A percentile compares a stretch with the other conserved stretches of the same genome.
These are phyloP conservation scores for Corapipo altera DNA, from an alignment of 2,113 vertebrate species.

Conservation along the genomic window DNA sequence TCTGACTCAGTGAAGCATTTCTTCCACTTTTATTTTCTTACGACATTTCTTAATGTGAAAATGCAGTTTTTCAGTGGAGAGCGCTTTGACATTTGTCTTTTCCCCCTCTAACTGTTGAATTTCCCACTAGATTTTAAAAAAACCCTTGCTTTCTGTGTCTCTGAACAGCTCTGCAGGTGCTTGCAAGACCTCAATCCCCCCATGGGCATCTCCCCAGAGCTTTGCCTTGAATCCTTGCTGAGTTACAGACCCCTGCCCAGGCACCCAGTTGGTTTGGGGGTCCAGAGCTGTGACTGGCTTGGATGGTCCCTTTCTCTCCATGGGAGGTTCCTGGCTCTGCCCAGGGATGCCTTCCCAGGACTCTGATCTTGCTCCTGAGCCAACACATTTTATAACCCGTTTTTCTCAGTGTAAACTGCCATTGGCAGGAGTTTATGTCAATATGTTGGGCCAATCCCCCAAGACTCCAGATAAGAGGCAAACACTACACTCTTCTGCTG, in stretches of 20 bases:
- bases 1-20: neutral
- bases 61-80: neutral
- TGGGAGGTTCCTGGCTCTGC: neutral
- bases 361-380: slow-evolving; percentile 1
- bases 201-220: fast-evolving
- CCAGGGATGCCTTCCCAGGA: neutral
- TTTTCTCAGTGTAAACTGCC: slow-evolving; percentile 24
- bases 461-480: slow-evolving; percentile 63
- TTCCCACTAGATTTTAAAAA: neutral
- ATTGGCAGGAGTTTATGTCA: slow-evolving; percentile 59
- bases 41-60: neutral
- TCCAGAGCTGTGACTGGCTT: neutral
- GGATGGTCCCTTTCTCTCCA: neutral
- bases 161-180: neutral
- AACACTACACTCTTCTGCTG: slow-evolving; percentile 53
- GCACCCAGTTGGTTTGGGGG: fast-evolving
- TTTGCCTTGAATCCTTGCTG: neutral
- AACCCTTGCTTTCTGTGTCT: neutral
- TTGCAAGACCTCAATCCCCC: neutral
- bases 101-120: neutral
- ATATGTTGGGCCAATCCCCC: slow-evolving; percentile 42
- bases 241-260: neutral
- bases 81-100: neutral
- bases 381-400: neutral
- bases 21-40: neutral